These are phyloP conservation scores for Xenopus tropicalis DNA, from an alignment of 2,113 vertebrate genomes.

Conservation along the genomic window DNA sequence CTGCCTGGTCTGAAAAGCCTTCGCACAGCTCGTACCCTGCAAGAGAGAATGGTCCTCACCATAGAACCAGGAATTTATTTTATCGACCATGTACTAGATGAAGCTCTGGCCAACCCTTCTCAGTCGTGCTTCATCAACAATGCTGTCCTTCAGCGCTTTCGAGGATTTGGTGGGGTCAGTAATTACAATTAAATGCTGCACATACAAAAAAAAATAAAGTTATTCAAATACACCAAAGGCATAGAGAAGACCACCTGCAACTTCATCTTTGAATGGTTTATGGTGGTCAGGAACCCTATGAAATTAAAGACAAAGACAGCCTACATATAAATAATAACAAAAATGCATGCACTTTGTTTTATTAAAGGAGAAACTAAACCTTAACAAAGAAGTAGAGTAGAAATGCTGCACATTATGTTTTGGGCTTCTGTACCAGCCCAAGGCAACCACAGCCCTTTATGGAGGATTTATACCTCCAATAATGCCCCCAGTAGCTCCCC, in stretches of 20 bases:
- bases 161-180: constrained; percentile 88
- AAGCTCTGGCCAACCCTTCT: constrained; percentile 70
- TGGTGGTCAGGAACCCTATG: no score
- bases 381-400: no score
- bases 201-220: not conserved
- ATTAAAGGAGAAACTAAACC: no score
- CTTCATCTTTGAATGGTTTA: not conserved
- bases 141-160: constrained; percentile 74
- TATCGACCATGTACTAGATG: constrained; percentile 84
- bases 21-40: constrained; percentile 76
- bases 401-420: no score
- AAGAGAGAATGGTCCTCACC: constrained; percentile 89
- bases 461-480: no score
- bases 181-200: no score
- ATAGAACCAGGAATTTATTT: constrained; percentile 96
- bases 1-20: constrained; percentile 82
- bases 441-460: no score
- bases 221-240: not conserved
- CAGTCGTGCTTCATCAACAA: constrained; percentile 83
- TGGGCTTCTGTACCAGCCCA: no score
- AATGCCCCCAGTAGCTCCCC: no score
- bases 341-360: no score
- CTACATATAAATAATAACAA: no score
- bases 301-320: no score
- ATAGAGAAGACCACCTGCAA: not conserved